These are phyloP conservation scores for Nerophis lumbriciformis DNA, from an alignment of 2,113 vertebrate genomes.

Conservation along the genomic window DNA sequence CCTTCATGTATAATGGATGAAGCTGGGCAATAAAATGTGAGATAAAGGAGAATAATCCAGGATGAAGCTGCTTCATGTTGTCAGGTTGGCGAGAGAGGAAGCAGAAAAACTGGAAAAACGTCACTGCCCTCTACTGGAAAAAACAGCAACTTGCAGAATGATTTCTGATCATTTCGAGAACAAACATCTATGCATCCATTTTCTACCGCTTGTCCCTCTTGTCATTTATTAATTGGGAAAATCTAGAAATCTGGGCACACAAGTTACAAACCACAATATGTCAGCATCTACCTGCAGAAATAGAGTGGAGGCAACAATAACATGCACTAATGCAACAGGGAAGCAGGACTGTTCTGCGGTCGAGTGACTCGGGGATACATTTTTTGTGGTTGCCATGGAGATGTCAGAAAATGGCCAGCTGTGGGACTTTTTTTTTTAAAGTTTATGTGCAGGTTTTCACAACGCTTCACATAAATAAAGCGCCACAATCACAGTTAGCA, in stretches of 20 bases:
- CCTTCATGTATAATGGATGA: constrained; percentile 45
- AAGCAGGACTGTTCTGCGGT: constrained; percentile 36
- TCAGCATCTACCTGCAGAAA: constrained; percentile 15
- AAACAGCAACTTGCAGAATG: neutral
- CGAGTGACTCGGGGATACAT: constrained; percentile 33
- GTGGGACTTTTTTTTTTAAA: neutral
- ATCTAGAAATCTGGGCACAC: too few species aligned
- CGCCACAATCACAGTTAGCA: constrained; percentile 13
- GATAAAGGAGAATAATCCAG: constrained; percentile 16
- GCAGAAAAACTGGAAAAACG: neutral
- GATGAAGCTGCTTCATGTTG: neutral
- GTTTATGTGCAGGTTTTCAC: constrained; percentile 18
- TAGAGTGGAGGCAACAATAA: constrained; percentile 7
- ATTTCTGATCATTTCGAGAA: too few species aligned
- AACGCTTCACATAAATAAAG: constrained; percentile 15
- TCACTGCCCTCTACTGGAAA: constrained; percentile 54
- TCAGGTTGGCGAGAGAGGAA: constrained; percentile 1
- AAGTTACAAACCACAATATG: constrained; percentile 8
- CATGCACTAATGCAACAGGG: constrained; percentile 22
- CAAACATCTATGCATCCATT: too few species aligned
- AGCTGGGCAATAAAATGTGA: constrained; percentile 51
- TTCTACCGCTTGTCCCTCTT: too few species aligned
- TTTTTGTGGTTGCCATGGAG: constrained; percentile 54
- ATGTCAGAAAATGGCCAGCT: constrained; percentile 33
- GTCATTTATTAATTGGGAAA: too few species aligned